These are phyloP conservation scores for Geococcyx californianus DNA, from an alignment of 2,113 vertebrate species.

Conservation along the genomic window DNA sequence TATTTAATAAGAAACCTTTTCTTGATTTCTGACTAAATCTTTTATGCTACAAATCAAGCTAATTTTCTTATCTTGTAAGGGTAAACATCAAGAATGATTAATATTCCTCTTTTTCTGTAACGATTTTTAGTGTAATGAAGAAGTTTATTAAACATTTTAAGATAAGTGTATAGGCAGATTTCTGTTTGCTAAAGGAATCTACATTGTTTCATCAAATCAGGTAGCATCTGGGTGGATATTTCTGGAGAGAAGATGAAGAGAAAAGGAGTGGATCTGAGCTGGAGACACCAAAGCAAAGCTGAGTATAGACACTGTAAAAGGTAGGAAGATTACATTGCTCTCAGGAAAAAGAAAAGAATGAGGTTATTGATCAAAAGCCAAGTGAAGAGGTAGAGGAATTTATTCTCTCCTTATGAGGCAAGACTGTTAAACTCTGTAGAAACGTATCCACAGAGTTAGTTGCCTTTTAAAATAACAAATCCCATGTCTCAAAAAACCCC, in stretches of 20 bases:
- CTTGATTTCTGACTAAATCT: not conserved
- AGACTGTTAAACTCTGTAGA: not conserved
- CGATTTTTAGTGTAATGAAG: not conserved
- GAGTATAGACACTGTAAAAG: not conserved
- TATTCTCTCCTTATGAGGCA: not conserved
- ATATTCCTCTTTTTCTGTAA: not conserved
- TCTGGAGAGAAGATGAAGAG: not conserved
- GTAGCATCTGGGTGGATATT: not conserved
- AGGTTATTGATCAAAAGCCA: not conserved
- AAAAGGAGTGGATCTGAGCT: not conserved
- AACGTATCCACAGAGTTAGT: not conserved
- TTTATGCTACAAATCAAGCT: not conserved
- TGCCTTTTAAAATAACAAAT: not conserved
- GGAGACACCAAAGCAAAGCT: not conserved
- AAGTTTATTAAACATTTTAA: not conserved
- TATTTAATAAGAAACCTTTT: not conserved
- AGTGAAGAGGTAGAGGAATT: not conserved
- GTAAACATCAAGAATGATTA: not conserved
- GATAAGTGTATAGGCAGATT: not conserved
- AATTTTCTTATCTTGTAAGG: not conserved
- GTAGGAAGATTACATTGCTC: not conserved
- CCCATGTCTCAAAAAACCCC: fast-evolving
- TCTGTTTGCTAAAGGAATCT: not conserved
- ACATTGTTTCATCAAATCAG: not conserved
- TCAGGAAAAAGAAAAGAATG: not conserved